Evolutionary conservation across 1,140 invertebrate species (phyloP), one percentile per base, ranked within the genome.

Genomic region (Zeugodacus cucurbitae): DNA sequence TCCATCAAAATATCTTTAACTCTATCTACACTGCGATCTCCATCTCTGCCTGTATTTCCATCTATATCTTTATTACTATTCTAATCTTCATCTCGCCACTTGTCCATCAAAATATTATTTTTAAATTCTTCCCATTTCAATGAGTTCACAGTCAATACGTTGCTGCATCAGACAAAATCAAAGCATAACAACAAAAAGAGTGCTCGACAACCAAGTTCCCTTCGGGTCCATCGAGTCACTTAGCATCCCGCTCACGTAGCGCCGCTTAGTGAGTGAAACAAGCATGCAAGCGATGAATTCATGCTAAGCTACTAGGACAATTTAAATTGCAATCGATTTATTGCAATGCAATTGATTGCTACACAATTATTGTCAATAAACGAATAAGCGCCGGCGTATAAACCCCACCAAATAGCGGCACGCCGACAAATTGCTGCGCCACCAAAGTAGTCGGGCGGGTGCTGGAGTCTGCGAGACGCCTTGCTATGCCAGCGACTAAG

Each of bases 341-440:
- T 74, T 74, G 34, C 70, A 82, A 48, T 82, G 44, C 74, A 82
- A 82, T 82, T 82, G 41, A 54, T 82, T 54, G n/a, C 74, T 11
- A 82, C 74, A 34, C 74, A 82, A 82, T 82, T 82, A 82, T 82
- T 82, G 74, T 48, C 74, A 82, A 82, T 82, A 82, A 82, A 22
- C 41, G 32, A 70, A 70, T 70, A 70, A 64, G 62, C 62, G 29
- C 20, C 62, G 32, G 26, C 4, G 26, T 34, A 17, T 26, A 67
- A 82, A 41, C 37, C 22, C 37, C 48, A 17, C 37, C 74, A n/a
- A 82, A 82, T n/a, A 82, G 29, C 22, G 41, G 34, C 74, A 82
- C 41, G 48, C 11, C 14, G 41, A 48, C 74, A 48, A 82, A 82
- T 82, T 48, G 74, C 74, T 26, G 74, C 74, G 10, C 74, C 41